A percentile compares a stretch with the other conserved stretches of the same genome.
phyloP scores from a whole-genome alignment of 2,113 vertebrate species.

The Malurus elegans region DNA sequence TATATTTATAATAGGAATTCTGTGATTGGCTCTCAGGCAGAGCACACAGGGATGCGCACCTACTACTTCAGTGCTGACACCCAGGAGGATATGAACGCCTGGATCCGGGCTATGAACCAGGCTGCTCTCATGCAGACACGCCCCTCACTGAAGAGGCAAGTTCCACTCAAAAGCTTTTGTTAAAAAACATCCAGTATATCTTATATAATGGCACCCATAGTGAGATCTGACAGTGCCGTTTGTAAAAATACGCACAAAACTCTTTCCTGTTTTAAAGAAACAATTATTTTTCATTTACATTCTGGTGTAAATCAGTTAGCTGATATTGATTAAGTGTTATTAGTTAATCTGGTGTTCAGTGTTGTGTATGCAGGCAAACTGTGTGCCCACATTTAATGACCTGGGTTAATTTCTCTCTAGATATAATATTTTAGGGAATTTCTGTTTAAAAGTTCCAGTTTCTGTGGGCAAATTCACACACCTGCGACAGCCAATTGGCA shows the following conservation, averaged over 20 bases:
- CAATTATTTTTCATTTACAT: not conserved
- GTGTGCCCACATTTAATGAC: not conserved
- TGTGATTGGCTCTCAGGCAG: constrained; percentile 88
- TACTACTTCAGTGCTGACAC: constrained; percentile 99
- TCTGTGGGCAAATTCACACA: not conserved
- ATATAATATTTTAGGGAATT: not conserved
- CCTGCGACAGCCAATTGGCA: not conserved
- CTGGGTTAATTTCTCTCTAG: not conserved
- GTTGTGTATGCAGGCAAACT: not conserved
- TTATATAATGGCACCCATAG: accelerated
- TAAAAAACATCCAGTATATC: accelerated
- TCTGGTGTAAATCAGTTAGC: not conserved
- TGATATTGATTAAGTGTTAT: not conserved
- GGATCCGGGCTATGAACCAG: constrained; percentile 97
- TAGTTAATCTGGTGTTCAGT: not conserved
- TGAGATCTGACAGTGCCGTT: not conserved
- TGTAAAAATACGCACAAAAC: not conserved
- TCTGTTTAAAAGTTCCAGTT: not conserved
- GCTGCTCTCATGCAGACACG: constrained; percentile 92
- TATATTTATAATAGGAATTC: constrained; percentile 93
- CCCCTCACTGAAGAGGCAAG: constrained; percentile 87
- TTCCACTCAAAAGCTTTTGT: not conserved
- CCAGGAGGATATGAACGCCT: constrained; percentile 94
- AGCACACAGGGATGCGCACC: constrained; percentile 94
- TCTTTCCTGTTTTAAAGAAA: not conserved